Evolutionary conservation across 2,113 vertebrate genomes (phyloP).

Genomic region (Chauna torquata): DNA sequence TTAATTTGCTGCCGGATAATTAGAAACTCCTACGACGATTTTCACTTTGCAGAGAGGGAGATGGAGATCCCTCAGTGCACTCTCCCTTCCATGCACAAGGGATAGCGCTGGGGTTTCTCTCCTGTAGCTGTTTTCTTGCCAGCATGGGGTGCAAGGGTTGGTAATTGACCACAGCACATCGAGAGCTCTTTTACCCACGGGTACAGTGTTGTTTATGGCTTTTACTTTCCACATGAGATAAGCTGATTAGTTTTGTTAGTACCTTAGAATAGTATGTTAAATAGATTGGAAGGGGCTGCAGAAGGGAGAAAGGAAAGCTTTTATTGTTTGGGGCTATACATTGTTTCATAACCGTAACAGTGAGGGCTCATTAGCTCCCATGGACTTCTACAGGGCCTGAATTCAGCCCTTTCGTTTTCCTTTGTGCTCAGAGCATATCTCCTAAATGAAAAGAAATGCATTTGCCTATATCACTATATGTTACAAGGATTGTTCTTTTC

Average conservation of each 20-base stretch:
- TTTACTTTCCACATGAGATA: neutral
- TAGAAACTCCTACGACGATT: conserved; percentile 45
- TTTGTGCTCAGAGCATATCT: neutral
- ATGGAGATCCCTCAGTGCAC: neutral
- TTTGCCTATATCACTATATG: neutral
- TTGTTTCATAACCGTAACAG: neutral
- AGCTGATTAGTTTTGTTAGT: neutral
- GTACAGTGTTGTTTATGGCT: neutral
- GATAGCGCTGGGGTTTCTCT: neutral
- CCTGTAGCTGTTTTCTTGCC: neutral
- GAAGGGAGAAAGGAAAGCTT: neutral
- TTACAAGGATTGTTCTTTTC: neutral
- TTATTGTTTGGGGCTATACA: neutral
- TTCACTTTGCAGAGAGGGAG: conserved; percentile 57
- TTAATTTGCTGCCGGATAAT: conserved; percentile 63
- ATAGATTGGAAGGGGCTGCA: neutral
- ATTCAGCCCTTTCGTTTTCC: neutral
- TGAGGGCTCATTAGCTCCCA: neutral
- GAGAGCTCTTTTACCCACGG: neutral
- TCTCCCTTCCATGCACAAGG: neutral
- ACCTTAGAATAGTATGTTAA: neutral
- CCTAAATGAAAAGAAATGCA: neutral
- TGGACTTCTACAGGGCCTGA: neutral
- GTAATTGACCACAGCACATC: neutral
- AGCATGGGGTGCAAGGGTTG: conserved; percentile 18